Base-by-base conservation (phyloP, 2,888 invertebrate species). In the Cantharis rustica region DNA sequence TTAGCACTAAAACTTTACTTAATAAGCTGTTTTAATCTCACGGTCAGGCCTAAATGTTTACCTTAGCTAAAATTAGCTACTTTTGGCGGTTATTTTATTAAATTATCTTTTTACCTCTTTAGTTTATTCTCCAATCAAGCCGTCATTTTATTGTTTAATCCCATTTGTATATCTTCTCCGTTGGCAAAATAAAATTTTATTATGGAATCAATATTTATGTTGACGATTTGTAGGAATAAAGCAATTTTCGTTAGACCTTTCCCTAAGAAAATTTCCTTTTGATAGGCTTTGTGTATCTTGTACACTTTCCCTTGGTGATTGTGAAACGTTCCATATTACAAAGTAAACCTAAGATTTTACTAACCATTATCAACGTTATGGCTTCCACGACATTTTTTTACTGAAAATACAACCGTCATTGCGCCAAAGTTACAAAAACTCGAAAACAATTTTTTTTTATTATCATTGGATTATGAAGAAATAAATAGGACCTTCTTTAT, bases 11-110 rank as follows among this genome's bases (percentile, higher is more conserved):
- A 81, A 82, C 80, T 80, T 80, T 80, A 80, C 82, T 80, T 82
- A 82, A 82, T 82, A 82, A 83, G 83, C 83, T 80, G 82, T 82
- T 83, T 82, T 82, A 82, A 82, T 83, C 82, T 82, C 76, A 77
- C 79, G 73, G 72, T 76, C 78, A 81, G 78, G 79, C 81, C 79
- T 77, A 79, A 78, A 79, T 81, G 79, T 79, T 81, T 81, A 79
- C 81, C 79, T 80, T 80, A 80, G 79, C 73, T 77, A 63, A 73
- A 81, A 80, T 79, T 79, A 27, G 68, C 26, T 63, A 69, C 74
- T 69, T 73, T 71, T 71, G 72, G 73, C 68, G 71, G 74, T 17
- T 68, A 77, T 77, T 77, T 77, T 71, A 77, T 77, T 73, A 74
- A 77, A 77, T 74, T 73, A 71, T 74, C 62, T 71, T 69, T 72